phyloP scores from a whole-genome alignment of 1,140 invertebrate species.

The Epicauta chinensis region DNA sequence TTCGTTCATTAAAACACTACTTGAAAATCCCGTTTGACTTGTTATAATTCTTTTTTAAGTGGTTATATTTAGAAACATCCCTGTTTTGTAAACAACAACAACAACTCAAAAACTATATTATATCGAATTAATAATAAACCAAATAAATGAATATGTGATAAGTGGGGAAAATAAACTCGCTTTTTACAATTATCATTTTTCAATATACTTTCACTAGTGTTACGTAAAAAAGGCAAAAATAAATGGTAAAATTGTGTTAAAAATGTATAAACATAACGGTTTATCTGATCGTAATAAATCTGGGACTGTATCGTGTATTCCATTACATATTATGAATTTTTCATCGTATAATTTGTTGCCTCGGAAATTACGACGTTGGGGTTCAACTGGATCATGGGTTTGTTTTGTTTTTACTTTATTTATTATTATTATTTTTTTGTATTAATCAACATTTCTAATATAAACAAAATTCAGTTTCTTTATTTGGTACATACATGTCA shows the following conservation, averaged over 20 bases:
- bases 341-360: conserved; percentile 47
- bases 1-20: conserved; percentile 29
- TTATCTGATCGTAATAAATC: conserved; percentile 27
- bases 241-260: no score
- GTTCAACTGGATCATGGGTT: conserved; percentile 66
- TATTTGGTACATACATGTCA: no score
- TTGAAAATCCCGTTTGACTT: conserved; percentile 40
- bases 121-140: no score
- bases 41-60: conserved; percentile 27
- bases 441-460: no score
- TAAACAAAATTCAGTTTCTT: no score
- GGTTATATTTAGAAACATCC: conserved; percentile 33
- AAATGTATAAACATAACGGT: no score
- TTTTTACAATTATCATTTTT: no score
- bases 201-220: no score
- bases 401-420: not conserved
- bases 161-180: no score
- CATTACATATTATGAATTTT: conserved; percentile 43
- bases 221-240: no score
- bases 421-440: not conserved
- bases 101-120: no score
- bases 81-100: conserved; percentile 8
- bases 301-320: conserved; percentile 45
- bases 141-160: no score
- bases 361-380: conserved; percentile 58